Base-by-base conservation (phyloP, 1,140 invertebrate species). In the Drosophila rhopaloa region DNA sequence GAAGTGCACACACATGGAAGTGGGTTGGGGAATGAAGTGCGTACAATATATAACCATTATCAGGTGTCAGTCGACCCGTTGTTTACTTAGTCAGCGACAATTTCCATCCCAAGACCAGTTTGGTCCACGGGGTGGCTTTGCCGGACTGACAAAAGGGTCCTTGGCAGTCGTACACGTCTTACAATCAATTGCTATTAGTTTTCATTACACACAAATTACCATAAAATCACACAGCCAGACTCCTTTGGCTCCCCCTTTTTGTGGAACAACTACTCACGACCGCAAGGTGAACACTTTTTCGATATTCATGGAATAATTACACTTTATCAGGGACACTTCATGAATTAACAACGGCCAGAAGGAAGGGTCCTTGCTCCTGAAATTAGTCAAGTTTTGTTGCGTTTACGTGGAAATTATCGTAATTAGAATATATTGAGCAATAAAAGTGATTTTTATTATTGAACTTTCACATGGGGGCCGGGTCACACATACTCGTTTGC, bases 361-460 rank as follows among this genome's bases (percentile, higher is more conserved):
- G 59, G 41, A 6, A 5, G 13, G 13, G 5, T 62, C 41, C 53
- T 19, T 9, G 16, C 46, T 19, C 37, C 54, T 44, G 57, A 86
- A 88, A 86, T 86, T 86, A 86, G 83, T 86, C 83, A 86, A 86
- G 83, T 86, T 86, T 76, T 83, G 79, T 86, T 79, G 81, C 83
- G 62, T 86, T 86, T 89, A 89, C 81, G 76, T 80, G 73, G 54
- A 74, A 88, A 88, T 88, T 89, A 88, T 66, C 61, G 76, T 88
- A 88, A 88, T 88, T 88, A 88, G 84, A 88, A 88, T 88, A 89
- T 88, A 88, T 88, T 88, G 83, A 88, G 83, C 84, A 88, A 88
- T 88, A 88, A 88, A 88, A 89, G 76, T 88, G 83, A 89, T 88
- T 88, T 88, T 88, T 88, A 88, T 84, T 84, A 84, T 84, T 84